A percentile compares a stretch with the other conserved stretches of the same genome.
These are phyloP conservation scores for Serilophus lunatus DNA, from an alignment of 2,113 vertebrate species.

Conservation along the genomic window DNA sequence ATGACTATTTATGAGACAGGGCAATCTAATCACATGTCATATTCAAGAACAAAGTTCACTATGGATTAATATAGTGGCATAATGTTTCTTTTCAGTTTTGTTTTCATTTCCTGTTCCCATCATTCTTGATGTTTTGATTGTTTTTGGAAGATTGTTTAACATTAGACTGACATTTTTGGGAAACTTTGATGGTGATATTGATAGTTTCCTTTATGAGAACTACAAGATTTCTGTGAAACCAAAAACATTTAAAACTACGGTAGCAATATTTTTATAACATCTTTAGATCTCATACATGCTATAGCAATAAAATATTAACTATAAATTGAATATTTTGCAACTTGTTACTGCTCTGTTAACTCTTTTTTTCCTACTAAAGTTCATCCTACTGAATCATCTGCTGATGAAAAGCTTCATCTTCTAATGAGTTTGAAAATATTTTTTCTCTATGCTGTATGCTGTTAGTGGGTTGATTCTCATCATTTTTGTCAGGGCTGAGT, in stretches of 20 bases:
- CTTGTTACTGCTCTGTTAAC: not conserved
- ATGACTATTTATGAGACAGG: not conserved
- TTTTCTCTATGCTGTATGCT: not conserved
- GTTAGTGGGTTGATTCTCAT: not conserved
- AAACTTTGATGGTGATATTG: not conserved
- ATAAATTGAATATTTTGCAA: not conserved
- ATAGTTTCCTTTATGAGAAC: not conserved
- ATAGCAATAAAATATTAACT: not conserved
- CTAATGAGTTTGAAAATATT: not conserved
- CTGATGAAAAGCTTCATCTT: not conserved
- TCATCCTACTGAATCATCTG: not conserved
- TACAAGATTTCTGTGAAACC: not conserved
- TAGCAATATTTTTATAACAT: not conserved
- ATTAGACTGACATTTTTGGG: not conserved
- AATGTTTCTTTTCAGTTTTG: not conserved
- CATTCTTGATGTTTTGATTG: not conserved
- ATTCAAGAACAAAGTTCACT: not conserved
- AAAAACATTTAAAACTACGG: not conserved
- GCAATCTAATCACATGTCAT: not conserved
- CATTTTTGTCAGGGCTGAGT: not conserved
- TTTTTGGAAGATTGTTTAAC: not conserved
- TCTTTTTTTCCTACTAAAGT: not conserved
- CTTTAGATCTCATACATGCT: not conserved
- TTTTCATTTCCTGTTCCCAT: not conserved
- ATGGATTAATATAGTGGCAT: not conserved